Evolutionary conservation across 2,113 vertebrate genomes (phyloP).

Genomic region (Otis tarda): DNA sequence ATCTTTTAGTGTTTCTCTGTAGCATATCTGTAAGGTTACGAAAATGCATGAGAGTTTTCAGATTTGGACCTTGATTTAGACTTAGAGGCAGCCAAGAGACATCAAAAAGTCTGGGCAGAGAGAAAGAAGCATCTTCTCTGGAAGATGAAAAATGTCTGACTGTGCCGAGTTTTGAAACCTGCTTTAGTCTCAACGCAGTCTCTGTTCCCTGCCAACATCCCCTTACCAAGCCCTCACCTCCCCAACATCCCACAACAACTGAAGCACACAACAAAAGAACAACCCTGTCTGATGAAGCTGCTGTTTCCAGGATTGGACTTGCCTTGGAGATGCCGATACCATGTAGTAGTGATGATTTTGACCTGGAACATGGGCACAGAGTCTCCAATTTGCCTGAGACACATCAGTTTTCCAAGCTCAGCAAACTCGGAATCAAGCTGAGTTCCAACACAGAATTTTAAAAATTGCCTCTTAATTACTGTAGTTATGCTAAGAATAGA

Average conservation of each 20-base stretch:
- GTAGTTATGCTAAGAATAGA: slow-evolving; percentile 42
- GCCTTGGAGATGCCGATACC: accelerated
- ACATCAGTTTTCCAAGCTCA: neutral
- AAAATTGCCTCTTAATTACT: slow-evolving; percentile 43
- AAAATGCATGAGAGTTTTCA: neutral
- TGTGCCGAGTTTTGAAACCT: neutral
- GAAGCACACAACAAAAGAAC: neutral
- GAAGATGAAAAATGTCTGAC: neutral
- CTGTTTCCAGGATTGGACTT: neutral
- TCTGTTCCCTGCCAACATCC: neutral
- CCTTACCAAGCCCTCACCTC: neutral
- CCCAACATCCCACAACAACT: neutral
- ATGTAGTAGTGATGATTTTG: neutral
- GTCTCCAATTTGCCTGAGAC: neutral
- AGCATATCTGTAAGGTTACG: neutral
- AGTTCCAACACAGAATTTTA: neutral
- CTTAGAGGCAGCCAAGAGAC: neutral
- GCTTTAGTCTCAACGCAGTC: neutral
- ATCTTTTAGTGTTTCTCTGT: neutral
- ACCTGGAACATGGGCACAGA: neutral
- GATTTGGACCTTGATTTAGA: neutral
- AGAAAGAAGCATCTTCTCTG: neutral
- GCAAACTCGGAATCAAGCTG: neutral
- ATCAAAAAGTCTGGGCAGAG: neutral
- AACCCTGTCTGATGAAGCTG: neutral